Conservation (phyloP, 2,888 invertebrate species). For the Blastobasis lacticolella region DNA sequence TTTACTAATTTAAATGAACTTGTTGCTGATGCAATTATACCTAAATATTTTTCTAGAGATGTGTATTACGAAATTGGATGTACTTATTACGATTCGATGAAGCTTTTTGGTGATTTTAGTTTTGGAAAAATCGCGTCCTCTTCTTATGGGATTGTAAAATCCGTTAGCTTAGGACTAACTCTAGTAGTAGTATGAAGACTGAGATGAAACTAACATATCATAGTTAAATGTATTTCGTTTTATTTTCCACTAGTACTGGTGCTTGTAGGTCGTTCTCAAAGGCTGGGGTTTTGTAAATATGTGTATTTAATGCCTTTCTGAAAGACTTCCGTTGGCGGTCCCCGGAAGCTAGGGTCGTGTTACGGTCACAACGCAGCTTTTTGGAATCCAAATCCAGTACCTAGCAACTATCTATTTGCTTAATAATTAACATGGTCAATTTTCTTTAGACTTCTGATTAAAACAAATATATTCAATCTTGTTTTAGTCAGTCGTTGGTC, state of each 20-base stretch:
- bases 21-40: slow-evolving; percentile 66
- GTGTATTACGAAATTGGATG: slow-evolving; percentile 66
- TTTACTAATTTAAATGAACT: slow-evolving; percentile 66
- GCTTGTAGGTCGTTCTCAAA: slow-evolving; percentile 73
- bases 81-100: slow-evolving; percentile 53
- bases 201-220: slow-evolving; percentile 71
- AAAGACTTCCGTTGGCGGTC: slow-evolving; percentile 36
- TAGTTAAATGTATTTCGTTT: slow-evolving; percentile 64
- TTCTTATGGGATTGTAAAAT: slow-evolving; percentile 70
- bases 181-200: slow-evolving; percentile 72
- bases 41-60: slow-evolving; percentile 74
- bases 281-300: slow-evolving; percentile 72
- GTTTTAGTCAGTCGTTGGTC: too few relatives aligned
- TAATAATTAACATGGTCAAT: too few relatives aligned
- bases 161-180: slow-evolving; percentile 70
- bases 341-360: slow-evolving; percentile 22
- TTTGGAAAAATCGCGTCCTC: slow-evolving; percentile 70
- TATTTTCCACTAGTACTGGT: slow-evolving; percentile 72
- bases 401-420: too few relatives aligned
- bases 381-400: too few relatives aligned
- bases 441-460: too few relatives aligned
- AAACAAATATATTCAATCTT: too few relatives aligned
- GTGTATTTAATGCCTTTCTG: slow-evolving; percentile 62
- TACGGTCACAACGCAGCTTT: slow-evolving; percentile 20
- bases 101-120: slow-evolving; percentile 64